Conservation (phyloP, 1,140 invertebrate genomes). For the Megalonaias nervosa region DNA sequence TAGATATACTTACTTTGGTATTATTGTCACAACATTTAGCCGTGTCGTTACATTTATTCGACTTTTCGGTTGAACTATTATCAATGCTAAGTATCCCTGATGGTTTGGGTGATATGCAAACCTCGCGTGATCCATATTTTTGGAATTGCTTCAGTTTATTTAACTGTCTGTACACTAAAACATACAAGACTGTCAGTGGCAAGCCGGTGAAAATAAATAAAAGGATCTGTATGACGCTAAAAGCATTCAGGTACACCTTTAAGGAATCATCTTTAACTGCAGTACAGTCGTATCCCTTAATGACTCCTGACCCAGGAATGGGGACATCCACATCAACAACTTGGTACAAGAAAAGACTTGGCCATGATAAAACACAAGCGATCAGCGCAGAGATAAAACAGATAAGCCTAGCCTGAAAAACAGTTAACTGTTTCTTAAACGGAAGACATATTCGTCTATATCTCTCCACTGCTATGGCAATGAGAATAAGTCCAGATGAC, state of each 20-base stretch:
- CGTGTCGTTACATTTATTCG: neutral
- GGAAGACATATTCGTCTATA: conserved; percentile 49
- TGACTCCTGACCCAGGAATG: neutral
- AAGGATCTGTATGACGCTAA: conserved; percentile 11
- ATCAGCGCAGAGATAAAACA: conserved; percentile 12
- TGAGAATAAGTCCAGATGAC: conserved; percentile 42
- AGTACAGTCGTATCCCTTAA: conserved; percentile 22
- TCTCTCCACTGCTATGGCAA: conserved; percentile 46
- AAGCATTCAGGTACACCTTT: conserved; percentile 14
- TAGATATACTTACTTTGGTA: neutral
- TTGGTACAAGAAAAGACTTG: conserved; percentile 20
- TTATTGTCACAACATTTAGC: neutral
- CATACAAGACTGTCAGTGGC: conserved; percentile 22
- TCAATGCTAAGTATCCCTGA: neutral
- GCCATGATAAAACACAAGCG: conserved; percentile 17
- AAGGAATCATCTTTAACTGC: conserved; percentile 1
- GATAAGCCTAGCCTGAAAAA: conserved; percentile 13
- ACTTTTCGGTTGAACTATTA: neutral
- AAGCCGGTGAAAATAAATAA: conserved; percentile 1
- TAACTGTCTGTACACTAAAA: conserved; percentile 13
- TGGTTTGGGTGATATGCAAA: neutral
- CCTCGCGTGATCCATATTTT: neutral
- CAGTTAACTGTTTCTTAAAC: conserved; percentile 31
- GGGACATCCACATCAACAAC: conserved; percentile 13
- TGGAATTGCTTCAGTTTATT: conserved; percentile 10